phyloP scores from a whole-genome alignment of 2,113 vertebrate species.

The Tragelaphus scriptus region DNA sequence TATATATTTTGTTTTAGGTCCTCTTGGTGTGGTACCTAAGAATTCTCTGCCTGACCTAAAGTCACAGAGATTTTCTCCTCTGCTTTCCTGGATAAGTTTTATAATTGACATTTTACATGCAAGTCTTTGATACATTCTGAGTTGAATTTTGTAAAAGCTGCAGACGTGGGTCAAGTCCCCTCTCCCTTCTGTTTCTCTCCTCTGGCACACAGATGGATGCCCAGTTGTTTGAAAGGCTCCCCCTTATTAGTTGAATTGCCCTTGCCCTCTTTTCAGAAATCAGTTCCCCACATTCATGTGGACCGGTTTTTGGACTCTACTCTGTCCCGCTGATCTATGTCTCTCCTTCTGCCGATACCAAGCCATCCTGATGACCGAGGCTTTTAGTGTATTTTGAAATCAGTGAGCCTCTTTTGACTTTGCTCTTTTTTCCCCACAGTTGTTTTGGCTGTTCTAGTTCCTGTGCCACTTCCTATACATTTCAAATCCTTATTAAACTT shows the following conservation, averaged over 20 bases:
- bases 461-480: not conserved
- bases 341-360: not conserved
- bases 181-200: too few relatives aligned
- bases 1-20: not conserved
- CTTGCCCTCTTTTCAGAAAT: not conserved
- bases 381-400: not conserved
- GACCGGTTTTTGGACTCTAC: not conserved
- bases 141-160: not conserved
- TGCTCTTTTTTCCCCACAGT: rapidly evolving
- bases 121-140: too few relatives aligned
- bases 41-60: not conserved
- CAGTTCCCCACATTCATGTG: not conserved
- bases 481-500: not conserved
- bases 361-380: not conserved
- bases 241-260: not conserved
- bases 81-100: not conserved
- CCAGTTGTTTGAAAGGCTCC: not conserved
- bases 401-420: too few relatives aligned
- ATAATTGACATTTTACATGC: not conserved
- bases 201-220: rapidly evolving
- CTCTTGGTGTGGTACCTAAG: not conserved
- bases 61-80: not conserved
- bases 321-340: not conserved
- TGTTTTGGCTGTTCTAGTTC: not conserved
- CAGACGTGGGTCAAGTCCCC: too few relatives aligned